Conservation (phyloP, 2,797 vertebrate species). For the Rhyacichthys aspro region DNA sequence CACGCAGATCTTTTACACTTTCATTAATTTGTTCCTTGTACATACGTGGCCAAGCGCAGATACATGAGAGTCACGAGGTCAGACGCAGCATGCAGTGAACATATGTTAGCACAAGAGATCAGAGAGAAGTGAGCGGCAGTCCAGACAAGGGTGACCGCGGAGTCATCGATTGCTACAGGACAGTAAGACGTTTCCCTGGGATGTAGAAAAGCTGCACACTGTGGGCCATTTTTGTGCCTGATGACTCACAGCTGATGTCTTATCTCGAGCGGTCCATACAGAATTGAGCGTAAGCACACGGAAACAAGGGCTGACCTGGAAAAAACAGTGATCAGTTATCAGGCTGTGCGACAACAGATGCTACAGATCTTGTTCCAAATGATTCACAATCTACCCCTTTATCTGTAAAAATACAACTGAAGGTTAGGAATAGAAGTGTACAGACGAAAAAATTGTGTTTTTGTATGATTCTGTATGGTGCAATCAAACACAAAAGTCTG, state of each 20-base stretch:
- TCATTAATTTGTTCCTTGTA: conserved; percentile 36
- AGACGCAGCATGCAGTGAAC: conserved; percentile 33
- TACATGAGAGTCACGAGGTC: conserved; percentile 56
- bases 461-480: conserved; percentile 19
- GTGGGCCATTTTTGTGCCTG: conserved; percentile 63
- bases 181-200: conserved; percentile 53
- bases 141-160: conserved; percentile 63
- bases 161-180: conserved; percentile 67
- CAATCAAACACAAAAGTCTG: no score
- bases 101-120: conserved; percentile 39
- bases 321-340: conserved; percentile 26
- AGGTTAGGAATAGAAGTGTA: conserved; percentile 13
- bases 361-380: conserved; percentile 33
- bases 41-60: conserved; percentile 28
- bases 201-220: conserved; percentile 56
- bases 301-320: conserved; percentile 17
- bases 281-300: conserved; percentile 51
- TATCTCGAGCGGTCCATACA: conserved; percentile 63
- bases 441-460: conserved; percentile 15
- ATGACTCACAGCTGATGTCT: conserved; percentile 75
- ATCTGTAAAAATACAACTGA: conserved; percentile 25
- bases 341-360: conserved; percentile 49
- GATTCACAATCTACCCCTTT: not conserved
- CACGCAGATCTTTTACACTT: conserved; percentile 36
- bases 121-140: conserved; percentile 33